These are phyloP conservation scores for Gastrophryne carolinensis DNA, from an alignment of 2,797 vertebrate species.

Conservation along the genomic window DNA sequence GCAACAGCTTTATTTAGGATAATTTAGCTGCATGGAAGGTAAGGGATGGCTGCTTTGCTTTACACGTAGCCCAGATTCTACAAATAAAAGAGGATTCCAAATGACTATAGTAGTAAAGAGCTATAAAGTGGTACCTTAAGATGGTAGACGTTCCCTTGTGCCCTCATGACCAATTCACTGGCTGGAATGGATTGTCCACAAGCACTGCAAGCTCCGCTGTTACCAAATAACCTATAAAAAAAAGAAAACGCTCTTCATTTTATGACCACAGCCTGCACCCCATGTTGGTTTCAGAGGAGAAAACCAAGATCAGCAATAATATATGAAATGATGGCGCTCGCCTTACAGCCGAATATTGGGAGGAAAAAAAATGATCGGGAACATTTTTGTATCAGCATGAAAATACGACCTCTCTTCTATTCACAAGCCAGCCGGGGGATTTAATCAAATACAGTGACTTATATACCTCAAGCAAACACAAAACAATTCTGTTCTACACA, in stretches of 20 bases:
- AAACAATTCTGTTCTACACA: conserved; percentile 74
- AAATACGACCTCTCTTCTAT: conserved; percentile 60
- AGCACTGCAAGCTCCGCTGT: conserved; percentile 95
- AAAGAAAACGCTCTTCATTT: conserved; percentile 31
- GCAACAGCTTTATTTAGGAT: no score
- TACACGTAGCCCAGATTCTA: no score
- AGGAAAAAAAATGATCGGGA: conserved; percentile 32
- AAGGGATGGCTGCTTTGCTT: no score
- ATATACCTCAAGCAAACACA: conserved; percentile 71
- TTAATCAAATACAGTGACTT: conserved; percentile 75
- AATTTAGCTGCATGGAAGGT: no score
- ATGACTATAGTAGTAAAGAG: no score
- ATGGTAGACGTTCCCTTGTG: conserved; percentile 98
- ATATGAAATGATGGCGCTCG: background rate
- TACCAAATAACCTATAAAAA: conserved; percentile 93
- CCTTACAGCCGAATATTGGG: background rate
- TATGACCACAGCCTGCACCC: background rate
- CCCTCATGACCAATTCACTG: conserved; percentile 97
- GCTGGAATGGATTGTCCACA: conserved; percentile 98
- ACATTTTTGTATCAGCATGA: conserved; percentile 55
- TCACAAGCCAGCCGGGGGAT: conserved; percentile 56
- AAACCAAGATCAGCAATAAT: background rate
- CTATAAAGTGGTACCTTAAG: conserved; percentile 83
- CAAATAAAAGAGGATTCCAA: no score
- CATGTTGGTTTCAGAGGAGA: background rate